phyloP scores from a whole-genome alignment of 2,888 invertebrate genomes.

The Asteroscopus sphinx region DNA sequence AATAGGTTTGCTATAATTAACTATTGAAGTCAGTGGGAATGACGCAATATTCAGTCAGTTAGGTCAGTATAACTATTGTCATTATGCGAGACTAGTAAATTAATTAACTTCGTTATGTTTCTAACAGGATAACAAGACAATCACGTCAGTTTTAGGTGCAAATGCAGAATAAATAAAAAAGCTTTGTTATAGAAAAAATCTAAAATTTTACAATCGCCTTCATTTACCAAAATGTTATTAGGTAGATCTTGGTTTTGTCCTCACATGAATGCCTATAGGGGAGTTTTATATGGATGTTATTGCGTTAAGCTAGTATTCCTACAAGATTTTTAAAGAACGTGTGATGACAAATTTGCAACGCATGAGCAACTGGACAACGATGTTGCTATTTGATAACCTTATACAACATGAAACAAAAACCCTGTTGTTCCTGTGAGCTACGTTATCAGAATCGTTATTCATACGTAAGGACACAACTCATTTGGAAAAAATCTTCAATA shows the following conservation, averaged over 20 bases:
- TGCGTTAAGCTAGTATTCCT: neutral
- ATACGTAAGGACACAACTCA: too few relatives aligned
- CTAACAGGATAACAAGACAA: constrained; percentile 54
- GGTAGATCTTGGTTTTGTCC: constrained; percentile 26
- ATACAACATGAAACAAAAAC: too few relatives aligned
- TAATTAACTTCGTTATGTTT: constrained; percentile 48
- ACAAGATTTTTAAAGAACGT: constrained; percentile 27
- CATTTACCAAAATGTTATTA: constrained; percentile 14
- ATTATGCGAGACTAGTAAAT: constrained; percentile 55
- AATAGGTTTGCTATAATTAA: constrained; percentile 68
- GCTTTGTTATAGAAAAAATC: constrained; percentile 18
- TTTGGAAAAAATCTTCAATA: too few relatives aligned
- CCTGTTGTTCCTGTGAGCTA: too few relatives aligned
- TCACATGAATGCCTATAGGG: constrained; percentile 15
- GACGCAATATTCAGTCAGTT: constrained; percentile 70
- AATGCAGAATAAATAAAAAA: constrained; percentile 30
- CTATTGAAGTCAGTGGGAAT: constrained; percentile 73
- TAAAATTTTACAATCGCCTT: constrained; percentile 8
- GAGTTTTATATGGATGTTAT: constrained; percentile 15
- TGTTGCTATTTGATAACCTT: too few relatives aligned
- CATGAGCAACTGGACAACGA: too few relatives aligned
- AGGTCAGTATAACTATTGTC: constrained; percentile 65
- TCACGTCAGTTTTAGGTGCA: constrained; percentile 32
- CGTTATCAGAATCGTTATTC: too few relatives aligned
- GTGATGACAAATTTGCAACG: neutral